Evolutionary conservation across 2,888 invertebrate genomes (phyloP).

Genomic region (Conistra vaccinii): DNA sequence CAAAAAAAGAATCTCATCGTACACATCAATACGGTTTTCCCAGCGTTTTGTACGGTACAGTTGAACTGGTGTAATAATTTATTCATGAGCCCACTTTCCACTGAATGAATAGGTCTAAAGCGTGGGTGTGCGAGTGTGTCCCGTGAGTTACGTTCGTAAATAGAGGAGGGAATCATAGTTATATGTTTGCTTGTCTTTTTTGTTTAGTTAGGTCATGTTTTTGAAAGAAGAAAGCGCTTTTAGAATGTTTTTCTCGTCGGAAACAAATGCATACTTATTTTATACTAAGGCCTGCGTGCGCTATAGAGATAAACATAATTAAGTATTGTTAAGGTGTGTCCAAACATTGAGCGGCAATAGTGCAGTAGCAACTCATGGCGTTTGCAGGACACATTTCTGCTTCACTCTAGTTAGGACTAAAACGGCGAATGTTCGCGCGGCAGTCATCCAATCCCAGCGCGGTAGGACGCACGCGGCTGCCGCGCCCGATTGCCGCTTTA

Average conservation of each 20-base stretch:
- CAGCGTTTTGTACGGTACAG: constrained; percentile 68
- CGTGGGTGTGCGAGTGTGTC: constrained; percentile 63
- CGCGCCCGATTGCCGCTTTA: no score
- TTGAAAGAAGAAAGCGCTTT: not conserved
- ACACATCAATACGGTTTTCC: constrained; percentile 61
- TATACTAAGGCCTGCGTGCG: not conserved
- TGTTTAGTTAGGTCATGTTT: constrained; percentile 32
- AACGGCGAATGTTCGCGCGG: no score
- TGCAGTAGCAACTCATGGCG: no score
- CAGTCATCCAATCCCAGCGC: no score
- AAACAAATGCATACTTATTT: not conserved
- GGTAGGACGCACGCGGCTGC: no score
- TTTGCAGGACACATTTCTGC: no score
- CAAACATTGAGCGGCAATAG: no score
- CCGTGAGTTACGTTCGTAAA: constrained; percentile 64
- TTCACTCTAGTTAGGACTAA: no score
- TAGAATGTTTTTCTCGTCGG: not conserved
- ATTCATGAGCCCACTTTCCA: constrained; percentile 80
- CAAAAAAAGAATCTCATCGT: constrained; percentile 62
- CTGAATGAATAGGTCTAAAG: constrained; percentile 76
- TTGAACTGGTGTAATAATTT: constrained; percentile 77
- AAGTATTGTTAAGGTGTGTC: no score
- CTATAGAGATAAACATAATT: not conserved
- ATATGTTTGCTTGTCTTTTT: constrained; percentile 23
- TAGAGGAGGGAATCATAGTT: constrained; percentile 57